Evolutionary conservation across 1,140 invertebrate genomes (phyloP).

Genomic region (Drosophila tristis): DNA sequence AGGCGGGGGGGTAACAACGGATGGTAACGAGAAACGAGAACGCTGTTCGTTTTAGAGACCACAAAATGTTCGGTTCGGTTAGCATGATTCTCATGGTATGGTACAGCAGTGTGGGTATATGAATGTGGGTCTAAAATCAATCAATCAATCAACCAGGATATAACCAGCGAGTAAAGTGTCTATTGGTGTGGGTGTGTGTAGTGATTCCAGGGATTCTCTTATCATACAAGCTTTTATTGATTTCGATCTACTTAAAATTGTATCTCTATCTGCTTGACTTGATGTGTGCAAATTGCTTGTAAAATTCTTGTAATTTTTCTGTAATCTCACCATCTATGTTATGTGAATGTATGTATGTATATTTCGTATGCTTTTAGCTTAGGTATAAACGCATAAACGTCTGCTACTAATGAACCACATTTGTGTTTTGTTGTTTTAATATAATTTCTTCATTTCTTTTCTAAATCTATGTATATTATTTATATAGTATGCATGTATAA

Average conservation of each 20-base stretch:
- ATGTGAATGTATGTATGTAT: constrained; percentile 36
- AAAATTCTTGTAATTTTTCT: constrained; percentile 24
- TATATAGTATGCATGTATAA: constrained; percentile 37
- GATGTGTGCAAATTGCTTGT: constrained; percentile 12
- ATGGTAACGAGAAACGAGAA: constrained; percentile 45
- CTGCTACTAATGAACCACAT: constrained; percentile 72
- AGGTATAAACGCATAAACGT: constrained; percentile 62
- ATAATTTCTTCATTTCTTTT: constrained; percentile 43
- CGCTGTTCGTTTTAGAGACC: constrained; percentile 30
- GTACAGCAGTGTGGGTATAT: constrained; percentile 3
- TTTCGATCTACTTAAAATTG: constrained; percentile 22
- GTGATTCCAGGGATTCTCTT: constrained; percentile 36
- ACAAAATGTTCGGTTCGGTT: constrained; percentile 36
- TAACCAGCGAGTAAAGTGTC: constrained; percentile 5
- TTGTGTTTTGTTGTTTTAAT: constrained; percentile 39
- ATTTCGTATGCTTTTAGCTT: constrained; percentile 57
- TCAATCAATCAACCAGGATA: background rate
- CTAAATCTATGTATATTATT: constrained; percentile 36
- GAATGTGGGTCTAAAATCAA: background rate
- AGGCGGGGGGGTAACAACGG: background rate
- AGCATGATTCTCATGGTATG: constrained; percentile 47
- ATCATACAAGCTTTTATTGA: constrained; percentile 39
- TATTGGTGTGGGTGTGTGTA: background rate
- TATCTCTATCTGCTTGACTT: constrained; percentile 9
- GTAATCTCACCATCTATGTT: constrained; percentile 9